These are phyloP conservation scores for Centropristis striata DNA, from an alignment of 2,113 vertebrate genomes.

Conservation along the genomic window DNA sequence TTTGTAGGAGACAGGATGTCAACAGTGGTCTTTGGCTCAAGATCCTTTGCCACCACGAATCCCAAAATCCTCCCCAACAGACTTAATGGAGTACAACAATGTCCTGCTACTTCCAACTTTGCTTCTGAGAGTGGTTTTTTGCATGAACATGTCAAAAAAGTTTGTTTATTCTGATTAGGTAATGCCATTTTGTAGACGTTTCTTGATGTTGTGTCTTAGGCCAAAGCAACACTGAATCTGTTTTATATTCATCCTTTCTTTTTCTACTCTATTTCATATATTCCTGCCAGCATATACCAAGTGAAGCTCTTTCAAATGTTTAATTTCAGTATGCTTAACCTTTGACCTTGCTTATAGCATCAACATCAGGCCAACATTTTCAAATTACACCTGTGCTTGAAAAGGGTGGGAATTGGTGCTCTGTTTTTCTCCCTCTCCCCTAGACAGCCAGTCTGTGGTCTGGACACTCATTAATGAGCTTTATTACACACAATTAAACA, in stretches of 20 bases:
- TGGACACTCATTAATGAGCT: slow-evolving; percentile 39
- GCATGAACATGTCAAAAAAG: too few species aligned
- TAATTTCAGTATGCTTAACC: not conserved
- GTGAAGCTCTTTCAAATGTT: not conserved
- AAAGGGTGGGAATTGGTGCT: too few species aligned
- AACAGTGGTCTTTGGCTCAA: not conserved
- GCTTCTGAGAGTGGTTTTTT: too few species aligned
- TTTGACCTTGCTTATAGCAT: not conserved
- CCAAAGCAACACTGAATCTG: not conserved
- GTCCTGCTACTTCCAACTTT: too few species aligned
- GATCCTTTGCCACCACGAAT: not conserved
- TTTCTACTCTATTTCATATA: not conserved
- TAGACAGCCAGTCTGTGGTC: not conserved
- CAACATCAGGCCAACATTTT: too few species aligned
- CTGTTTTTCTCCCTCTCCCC: not conserved
- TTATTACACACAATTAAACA: slow-evolving; percentile 49
- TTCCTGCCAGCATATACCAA: too few species aligned
- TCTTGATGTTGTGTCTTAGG: too few species aligned
- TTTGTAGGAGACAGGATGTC: not conserved
- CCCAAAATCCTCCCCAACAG: not conserved
- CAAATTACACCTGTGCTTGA: not conserved
- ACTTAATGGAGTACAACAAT: too few species aligned
- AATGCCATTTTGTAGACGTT: too few species aligned
- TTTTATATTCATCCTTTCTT: not conserved
- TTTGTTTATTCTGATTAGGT: not conserved